phyloP scores from a whole-genome alignment of 1,140 invertebrate species.

The Anthonomus grandis region DNA sequence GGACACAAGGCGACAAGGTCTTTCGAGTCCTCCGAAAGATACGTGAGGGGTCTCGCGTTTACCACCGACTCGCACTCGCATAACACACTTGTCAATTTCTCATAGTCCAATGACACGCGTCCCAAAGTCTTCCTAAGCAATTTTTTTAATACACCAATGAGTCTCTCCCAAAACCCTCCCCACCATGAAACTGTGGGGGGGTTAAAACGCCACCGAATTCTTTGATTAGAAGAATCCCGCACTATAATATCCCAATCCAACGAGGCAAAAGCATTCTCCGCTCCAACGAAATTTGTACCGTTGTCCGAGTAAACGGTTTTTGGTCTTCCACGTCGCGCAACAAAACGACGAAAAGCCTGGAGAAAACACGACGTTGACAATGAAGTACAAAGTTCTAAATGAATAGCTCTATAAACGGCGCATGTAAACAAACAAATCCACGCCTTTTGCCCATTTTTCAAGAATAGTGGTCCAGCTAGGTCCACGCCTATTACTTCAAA shows the following conservation, averaged over 20 bases:
- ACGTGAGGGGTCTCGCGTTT: too few relatives aligned
- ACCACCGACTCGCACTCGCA: too few relatives aligned
- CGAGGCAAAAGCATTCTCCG: conserved; percentile 33
- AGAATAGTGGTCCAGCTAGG: too few relatives aligned
- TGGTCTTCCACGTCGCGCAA: conserved; percentile 4
- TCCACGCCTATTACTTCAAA: too few relatives aligned
- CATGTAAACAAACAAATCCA: too few relatives aligned
- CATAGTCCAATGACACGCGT: conserved; percentile 30
- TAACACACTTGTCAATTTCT: conserved; percentile 42
- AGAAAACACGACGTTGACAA: not conserved
- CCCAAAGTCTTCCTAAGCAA: conserved; percentile 32
- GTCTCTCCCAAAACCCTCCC: conserved; percentile 43
- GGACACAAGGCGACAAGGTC: conserved; percentile 17
- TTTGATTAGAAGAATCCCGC: conserved; percentile 16
- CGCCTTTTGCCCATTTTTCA: too few relatives aligned
- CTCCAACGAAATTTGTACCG: conserved; percentile 22
- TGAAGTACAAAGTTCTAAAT: not conserved
- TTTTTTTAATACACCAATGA: conserved; percentile 41
- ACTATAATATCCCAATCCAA: conserved; percentile 33
- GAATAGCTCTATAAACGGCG: too few relatives aligned
- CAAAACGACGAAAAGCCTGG: conserved; percentile 6
- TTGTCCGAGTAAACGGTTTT: conserved; percentile 24
- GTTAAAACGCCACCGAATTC: conserved; percentile 45
- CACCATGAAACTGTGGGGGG: conserved; percentile 45
- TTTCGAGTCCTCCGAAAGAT: too few relatives aligned